Conservation (phyloP, 1,140 invertebrate genomes). For the Macrocentrus cingulum region DNA sequence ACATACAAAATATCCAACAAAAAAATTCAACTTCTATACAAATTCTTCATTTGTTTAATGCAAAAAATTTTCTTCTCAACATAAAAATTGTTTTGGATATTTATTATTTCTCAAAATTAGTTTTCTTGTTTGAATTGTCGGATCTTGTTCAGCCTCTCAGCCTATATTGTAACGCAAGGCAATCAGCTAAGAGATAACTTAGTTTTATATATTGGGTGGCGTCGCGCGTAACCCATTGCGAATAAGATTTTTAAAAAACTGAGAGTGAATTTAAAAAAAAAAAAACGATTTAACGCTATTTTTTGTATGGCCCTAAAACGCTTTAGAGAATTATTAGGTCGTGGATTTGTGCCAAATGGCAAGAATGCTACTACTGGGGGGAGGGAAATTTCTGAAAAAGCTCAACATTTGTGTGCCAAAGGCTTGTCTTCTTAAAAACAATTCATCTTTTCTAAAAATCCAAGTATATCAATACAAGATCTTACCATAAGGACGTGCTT, state of each 20-base stretch:
- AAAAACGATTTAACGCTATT: conserved; percentile 31
- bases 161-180: conserved; percentile 56
- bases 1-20: too few species aligned
- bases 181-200: conserved; percentile 61
- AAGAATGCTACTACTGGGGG: conserved; percentile 10
- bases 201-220: conserved; percentile 56
- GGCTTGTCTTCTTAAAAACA: too few species aligned
- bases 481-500: conserved; percentile 30
- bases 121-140: too few species aligned
- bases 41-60: too few species aligned
- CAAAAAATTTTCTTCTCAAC: too few species aligned
- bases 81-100: conserved; percentile 1
- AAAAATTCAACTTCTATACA: too few species aligned
- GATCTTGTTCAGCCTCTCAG: conserved; percentile 36
- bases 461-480: too few species aligned
- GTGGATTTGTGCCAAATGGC: conserved; percentile 28
- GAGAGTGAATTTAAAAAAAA: conserved; percentile 18
- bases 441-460: too few species aligned
- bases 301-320: conserved; percentile 32
- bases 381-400: conserved; percentile 13
- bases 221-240: conserved; percentile 35
- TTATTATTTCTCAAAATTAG: too few species aligned
- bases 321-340: conserved; percentile 26
- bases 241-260: conserved; percentile 24
- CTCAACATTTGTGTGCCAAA: too few species aligned